A percentile compares a stretch with the other conserved stretches of the same genome.
Evolutionary conservation across 2,888 invertebrate genomes (phyloP).

Genomic region (Octonoba sinensis): DNA sequence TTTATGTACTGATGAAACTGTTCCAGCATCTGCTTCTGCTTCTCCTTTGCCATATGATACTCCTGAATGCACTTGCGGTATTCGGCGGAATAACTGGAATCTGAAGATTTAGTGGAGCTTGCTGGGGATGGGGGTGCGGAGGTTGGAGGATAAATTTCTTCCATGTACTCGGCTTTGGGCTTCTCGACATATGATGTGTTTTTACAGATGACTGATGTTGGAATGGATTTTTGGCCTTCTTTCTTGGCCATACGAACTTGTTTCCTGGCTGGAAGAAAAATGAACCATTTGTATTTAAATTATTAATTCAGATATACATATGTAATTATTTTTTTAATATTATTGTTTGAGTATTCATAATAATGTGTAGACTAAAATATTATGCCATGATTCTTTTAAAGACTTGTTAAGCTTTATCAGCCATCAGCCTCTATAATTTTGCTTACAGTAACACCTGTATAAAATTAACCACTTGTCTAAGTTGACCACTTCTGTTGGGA

Average conservation of each 20-base stretch:
- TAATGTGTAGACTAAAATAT: no score
- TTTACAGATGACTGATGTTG: constrained; percentile 32
- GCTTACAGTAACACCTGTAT: no score
- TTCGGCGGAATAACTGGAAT: constrained; percentile 1
- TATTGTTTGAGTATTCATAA: no score
- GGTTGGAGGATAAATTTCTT: not conserved
- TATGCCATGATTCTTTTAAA: no score
- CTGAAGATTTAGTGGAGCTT: constrained; percentile 7
- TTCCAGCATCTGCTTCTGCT: not conserved
- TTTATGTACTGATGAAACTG: constrained; percentile 1
- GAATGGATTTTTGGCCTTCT: constrained; percentile 26
- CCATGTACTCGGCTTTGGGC: not conserved
- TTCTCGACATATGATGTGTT: constrained; percentile 31
- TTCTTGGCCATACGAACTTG: not conserved
- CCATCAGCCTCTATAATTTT: no score
- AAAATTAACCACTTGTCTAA: no score
- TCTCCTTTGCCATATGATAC: not conserved
- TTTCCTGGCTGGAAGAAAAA: not conserved
- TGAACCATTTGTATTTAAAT: not conserved
- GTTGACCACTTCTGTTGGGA: no score
- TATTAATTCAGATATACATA: no score
- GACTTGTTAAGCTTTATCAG: no score
- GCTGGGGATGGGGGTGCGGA: constrained; percentile 23
- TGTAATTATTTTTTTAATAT: no score
- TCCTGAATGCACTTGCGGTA: not conserved